Base-by-base conservation (phyloP, 2,888 invertebrate genomes). In the Aelia acuminata region DNA sequence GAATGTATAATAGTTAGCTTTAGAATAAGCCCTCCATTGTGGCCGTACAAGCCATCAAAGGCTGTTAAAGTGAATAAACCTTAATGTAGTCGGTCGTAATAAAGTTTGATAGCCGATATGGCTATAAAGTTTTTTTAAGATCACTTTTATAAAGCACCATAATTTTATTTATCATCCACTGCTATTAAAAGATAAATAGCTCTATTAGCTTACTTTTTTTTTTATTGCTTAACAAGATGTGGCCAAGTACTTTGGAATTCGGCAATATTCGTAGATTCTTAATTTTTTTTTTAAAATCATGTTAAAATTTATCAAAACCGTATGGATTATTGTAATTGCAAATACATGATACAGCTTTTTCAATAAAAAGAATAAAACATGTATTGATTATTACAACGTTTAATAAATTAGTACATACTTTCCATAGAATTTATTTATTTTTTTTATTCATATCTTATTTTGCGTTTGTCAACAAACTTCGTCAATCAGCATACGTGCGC, bases 121-220 rank as follows among this genome's bases (percentile, higher is more conserved):
- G 35, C 35, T 15, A 35, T 70, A 70, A 70, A 70, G 35, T 70
- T 70, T 35, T 70, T 35, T 31, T n/a, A n/a, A 35, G 7, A 35
- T 20, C 63, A 35, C 31, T 35, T 70, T 70, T 70, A 70, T 70
- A 70, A 70, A 70, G 31, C 18, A 35, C 31, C 20, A 70, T 70
- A 20, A 31, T 35, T 31, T 35, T 35, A 70, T 70, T 70, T 70
- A 70, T 70, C 18, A 35, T 18, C 31, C 15, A 70, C 31, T 5
- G 31, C 20, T 70, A 35, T 70, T 35, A 70, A 70, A 70, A 70
- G 18, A 70, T 70, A 35, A 70, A 31, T 70, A 70, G 35, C 63
- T 70, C 53, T 88, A 57, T 84, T 53, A 43, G 35, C 47, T 57
- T 57, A 57, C 47, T 47, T 53, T 49, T 63, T n/a, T 47, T 53